Base-by-base conservation (phyloP, 2,113 vertebrate species). In the Garra rufa region DNA sequence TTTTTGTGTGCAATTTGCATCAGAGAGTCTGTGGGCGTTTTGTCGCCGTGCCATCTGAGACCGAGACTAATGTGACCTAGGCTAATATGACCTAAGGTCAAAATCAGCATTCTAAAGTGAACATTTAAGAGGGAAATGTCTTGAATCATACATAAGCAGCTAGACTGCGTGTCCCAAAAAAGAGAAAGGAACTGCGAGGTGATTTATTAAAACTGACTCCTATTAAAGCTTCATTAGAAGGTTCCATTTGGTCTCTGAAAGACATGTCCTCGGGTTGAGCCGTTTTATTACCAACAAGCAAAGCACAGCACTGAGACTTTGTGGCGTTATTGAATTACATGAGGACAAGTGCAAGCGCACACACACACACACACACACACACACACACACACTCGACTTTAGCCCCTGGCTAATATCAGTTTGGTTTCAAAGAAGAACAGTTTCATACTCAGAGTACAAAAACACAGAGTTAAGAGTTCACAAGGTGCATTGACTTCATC, bases 181-280 rank as follows among this genome's bases (percentile, higher is more conserved):
- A 50, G 9, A 5, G 21, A 0, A n/a, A 76, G 14, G 21, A 6
- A 34, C 48, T 28, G 38, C 11, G 8, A 75, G 28, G 28, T 41
- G 50, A 77, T 77, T 77, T 77, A 76, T 57, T 76, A 57, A 77
- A 57, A 15, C 50, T 57, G 50, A 77, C 75, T 57, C 50, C 10
- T 57, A 77, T 57, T 77, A 77, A 77, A 77, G 50, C 75, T 77
- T 57, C 75, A 77, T 77, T 57, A 77, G 28, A 77, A 38, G 75
- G 30, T 77, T 57, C 21, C 34, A 57, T 38, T 77, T 77, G 8
- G 50, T 57, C 50, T 77, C 21, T 77, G 9, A 57, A 41, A 77
- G 30, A 77, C 74, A 76, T 41, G 19, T 57, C 34, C 21, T 77
- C 50, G 2, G 30, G 52, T 76, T 30, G 46, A 76, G 73, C 46